Percentiles rank a stretch among this genome's conserved stretches.
These are phyloP conservation scores for Aphaenogaster rudis DNA, from an alignment of 1,140 invertebrate genomes.

Conservation along the genomic window DNA sequence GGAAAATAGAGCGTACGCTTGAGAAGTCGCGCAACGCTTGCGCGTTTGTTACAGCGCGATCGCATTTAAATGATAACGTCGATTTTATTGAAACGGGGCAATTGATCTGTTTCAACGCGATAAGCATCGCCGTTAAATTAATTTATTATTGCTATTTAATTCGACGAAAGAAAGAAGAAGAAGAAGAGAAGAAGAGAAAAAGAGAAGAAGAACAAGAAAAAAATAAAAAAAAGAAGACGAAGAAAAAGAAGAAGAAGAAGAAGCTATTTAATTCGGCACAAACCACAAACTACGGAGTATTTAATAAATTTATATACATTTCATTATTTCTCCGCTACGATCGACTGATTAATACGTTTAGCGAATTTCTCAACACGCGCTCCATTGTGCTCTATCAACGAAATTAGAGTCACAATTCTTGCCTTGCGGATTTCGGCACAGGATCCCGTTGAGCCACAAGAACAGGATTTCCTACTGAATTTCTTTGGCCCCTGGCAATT, in stretches of 20 bases:
- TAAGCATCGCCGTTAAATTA: background rate
- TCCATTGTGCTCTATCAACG: background rate
- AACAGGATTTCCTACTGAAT: constrained; percentile 50
- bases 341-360: background rate
- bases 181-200: too few relatives aligned
- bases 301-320: background rate
- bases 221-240: too few relatives aligned
- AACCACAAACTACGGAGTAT: background rate
- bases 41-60: background rate
- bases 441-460: background rate
- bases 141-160: constrained; percentile 5
- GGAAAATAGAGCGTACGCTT: background rate
- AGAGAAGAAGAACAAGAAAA: too few relatives aligned
- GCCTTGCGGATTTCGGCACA: background rate
- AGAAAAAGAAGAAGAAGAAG: too few relatives aligned
- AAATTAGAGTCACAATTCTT: constrained; percentile 7
- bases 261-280: background rate
- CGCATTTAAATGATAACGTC: constrained; percentile 3
- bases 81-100: background rate
- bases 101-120: background rate
- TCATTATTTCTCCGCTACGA: background rate
- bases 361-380: background rate
- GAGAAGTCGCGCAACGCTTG: background rate
- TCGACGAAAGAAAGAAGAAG: background rate
- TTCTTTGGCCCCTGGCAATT: background rate